Evolutionary conservation across 1,140 invertebrate species (phyloP).

Genomic region (Pseudomyrmex concolor): DNA sequence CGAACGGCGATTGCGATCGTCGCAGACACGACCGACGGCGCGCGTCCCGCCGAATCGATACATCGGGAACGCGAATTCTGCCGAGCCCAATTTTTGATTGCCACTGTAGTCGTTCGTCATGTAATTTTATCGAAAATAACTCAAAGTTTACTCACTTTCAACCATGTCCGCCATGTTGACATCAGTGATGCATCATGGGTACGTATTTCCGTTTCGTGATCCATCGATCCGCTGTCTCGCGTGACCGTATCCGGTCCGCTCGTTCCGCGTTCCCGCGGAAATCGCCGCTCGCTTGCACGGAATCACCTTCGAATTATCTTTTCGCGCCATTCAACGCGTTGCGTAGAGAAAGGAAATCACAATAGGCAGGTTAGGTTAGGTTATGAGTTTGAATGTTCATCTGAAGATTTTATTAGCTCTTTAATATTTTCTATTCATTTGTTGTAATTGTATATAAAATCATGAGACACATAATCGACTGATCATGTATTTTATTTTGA

Average conservation of each 20-base stretch:
- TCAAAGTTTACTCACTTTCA: slow-evolving; percentile 88
- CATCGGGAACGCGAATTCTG: slow-evolving; percentile 67
- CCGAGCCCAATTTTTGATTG: not conserved
- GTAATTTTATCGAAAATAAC: slow-evolving; percentile 75
- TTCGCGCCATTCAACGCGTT: too few relatives aligned
- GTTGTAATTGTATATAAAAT: too few relatives aligned
- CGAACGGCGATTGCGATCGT: slow-evolving; percentile 69
- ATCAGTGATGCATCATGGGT: slow-evolving; percentile 83
- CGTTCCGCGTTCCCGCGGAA: slow-evolving; percentile 42
- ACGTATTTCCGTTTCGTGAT: slow-evolving; percentile 74
- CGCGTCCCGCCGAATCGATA: slow-evolving; percentile 34
- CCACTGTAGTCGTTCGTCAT: slow-evolving; percentile 34
- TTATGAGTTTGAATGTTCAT: too few relatives aligned
- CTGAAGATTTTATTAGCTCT: too few relatives aligned
- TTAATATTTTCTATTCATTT: too few relatives aligned
- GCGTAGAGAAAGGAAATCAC: too few relatives aligned
- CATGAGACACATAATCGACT: not conserved
- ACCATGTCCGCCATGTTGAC: slow-evolving; percentile 91
- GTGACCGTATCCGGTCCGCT: slow-evolving; percentile 35
- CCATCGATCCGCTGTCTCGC: slow-evolving; percentile 64
- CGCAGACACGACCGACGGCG: not conserved
- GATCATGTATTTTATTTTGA: slow-evolving; percentile 12
- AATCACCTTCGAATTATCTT: not conserved
- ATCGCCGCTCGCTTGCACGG: too few relatives aligned
- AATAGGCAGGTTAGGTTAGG: too few relatives aligned